Percentiles rank a stretch among this genome's conserved stretches.
These are phyloP conservation scores for Beroe forskalii DNA, from an alignment of 37 sponge, comb jelly and placozoan genomes.

Conservation along the genomic window DNA sequence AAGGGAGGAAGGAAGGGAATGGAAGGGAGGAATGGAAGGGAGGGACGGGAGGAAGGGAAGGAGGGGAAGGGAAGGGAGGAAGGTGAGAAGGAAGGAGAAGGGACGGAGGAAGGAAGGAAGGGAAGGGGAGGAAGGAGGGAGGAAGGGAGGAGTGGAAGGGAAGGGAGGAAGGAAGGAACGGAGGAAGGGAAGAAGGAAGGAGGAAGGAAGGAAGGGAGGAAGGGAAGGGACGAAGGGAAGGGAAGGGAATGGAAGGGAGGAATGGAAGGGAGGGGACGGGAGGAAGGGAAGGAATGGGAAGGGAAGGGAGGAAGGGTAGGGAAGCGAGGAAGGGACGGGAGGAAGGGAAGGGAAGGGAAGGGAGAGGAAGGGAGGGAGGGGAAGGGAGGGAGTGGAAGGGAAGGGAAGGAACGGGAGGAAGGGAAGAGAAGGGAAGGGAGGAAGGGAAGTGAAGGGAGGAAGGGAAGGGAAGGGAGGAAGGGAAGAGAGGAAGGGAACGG, in stretches of 20 bases:
- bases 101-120: neutral
- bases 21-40: no score
- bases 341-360: neutral
- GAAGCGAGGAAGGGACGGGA: neutral
- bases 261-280: no score
- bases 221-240: no score
- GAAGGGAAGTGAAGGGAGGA: neutral
- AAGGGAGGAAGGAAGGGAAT: no score
- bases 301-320: neutral
- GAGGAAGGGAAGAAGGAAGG: no score
- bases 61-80: neutral
- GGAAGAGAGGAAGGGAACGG: neutral
- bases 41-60: neutral
- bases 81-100: neutral
- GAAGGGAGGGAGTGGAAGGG: neutral
- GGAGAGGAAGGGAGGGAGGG: neutral
- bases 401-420: neutral
- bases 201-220: no score
- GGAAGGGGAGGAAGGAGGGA: no score
- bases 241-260: no score
- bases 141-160: no score
- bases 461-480: conserved; percentile 33
- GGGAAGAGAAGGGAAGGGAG: neutral
- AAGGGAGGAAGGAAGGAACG: no score
- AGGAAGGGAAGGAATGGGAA: no score